Conservation (phyloP, 2,888 invertebrate species). For the Drosophila anomalata region DNA sequence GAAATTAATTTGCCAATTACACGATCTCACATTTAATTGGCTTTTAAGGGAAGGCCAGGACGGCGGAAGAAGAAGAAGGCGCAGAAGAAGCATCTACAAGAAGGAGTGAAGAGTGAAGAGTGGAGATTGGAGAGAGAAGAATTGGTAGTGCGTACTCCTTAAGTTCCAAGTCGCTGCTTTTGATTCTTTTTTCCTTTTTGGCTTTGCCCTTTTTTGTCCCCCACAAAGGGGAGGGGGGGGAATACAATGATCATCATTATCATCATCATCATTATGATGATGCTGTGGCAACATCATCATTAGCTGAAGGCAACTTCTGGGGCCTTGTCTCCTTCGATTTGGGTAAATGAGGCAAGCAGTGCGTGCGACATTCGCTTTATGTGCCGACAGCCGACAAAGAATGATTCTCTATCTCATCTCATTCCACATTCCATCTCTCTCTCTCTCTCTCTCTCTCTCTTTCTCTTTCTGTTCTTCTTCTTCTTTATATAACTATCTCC, state of each 20-base stretch:
- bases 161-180: conserved; percentile 26
- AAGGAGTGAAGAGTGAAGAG: conserved; percentile 1
- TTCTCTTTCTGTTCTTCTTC: background rate
- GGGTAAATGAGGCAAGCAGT: conserved; percentile 77
- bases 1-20: conserved; percentile 83
- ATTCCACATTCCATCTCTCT: background rate
- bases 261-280: conserved; percentile 19
- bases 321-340: conserved; percentile 72
- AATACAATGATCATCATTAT: conserved; percentile 16
- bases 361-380: conserved; percentile 78
- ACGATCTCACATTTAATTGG: conserved; percentile 83
- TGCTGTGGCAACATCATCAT: conserved; percentile 60
- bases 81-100: background rate
- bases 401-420: conserved; percentile 32
- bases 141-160: background rate
- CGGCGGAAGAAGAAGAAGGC: conserved; percentile 1
- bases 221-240: background rate
- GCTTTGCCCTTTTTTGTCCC: conserved; percentile 68
- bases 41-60: conserved; percentile 62
- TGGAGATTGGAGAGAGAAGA: conserved; percentile 1
- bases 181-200: conserved; percentile 28
- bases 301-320: conserved; percentile 20
- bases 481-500: background rate
- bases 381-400: conserved; percentile 67
- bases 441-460: background rate